Percentiles rank a stretch among this genome's conserved stretches.
These are phyloP conservation scores for Podarcis cretensis DNA, from an alignment of 2,113 vertebrate genomes.

Conservation along the genomic window DNA sequence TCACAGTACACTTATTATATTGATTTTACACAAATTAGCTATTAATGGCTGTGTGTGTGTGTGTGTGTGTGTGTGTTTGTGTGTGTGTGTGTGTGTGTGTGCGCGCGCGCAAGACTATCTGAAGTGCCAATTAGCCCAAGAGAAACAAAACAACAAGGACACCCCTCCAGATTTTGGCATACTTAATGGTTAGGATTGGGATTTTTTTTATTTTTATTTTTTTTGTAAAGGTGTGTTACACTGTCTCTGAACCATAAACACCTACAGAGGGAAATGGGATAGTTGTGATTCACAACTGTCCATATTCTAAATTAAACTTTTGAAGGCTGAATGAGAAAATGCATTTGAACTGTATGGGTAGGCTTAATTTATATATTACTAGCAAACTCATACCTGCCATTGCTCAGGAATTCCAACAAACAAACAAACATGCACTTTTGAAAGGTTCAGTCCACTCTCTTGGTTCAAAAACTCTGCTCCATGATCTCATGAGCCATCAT, in stretches of 20 bases:
- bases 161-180: no score
- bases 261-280: neutral
- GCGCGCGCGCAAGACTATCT: neutral
- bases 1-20: neutral
- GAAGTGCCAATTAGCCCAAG: no score
- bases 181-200: neutral
- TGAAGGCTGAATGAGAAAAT: neutral
- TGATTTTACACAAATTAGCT: neutral
- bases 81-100: neutral
- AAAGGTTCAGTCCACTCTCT: no score
- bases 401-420: no score
- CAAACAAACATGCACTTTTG: no score
- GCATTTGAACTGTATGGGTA: neutral
- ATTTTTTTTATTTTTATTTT: no score
- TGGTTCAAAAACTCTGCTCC: no score
- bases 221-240: neutral
- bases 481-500: no score
- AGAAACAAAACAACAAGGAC: neutral
- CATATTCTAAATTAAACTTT: neutral
- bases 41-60: neutral
- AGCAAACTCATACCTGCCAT: no score
- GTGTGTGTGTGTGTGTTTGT: neutral
- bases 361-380: neutral
- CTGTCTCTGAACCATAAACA: neutral
- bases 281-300: neutral